These are phyloP conservation scores for Pimephales promelas DNA, from an alignment of 2,113 vertebrate genomes.

Conservation along the genomic window DNA sequence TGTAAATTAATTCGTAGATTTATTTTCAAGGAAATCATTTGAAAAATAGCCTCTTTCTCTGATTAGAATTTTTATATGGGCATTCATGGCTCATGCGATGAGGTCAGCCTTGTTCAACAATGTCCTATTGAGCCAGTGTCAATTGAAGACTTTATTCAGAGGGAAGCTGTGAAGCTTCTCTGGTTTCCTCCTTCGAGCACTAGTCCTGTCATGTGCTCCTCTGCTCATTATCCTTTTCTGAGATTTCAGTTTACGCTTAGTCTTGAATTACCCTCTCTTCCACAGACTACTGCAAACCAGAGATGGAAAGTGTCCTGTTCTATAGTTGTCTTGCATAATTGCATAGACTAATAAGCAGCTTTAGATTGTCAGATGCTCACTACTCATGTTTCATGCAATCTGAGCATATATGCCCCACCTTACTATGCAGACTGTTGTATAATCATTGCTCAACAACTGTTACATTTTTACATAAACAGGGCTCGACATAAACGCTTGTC, in stretches of 20 bases:
- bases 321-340: conserved; percentile 3
- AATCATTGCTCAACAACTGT: not conserved
- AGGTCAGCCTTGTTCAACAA: conserved; percentile 70
- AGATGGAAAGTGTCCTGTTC: not conserved
- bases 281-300: not conserved
- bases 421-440: not conserved
- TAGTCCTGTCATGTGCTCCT: conserved; percentile 30
- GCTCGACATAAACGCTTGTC: too few relatives aligned
- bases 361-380: conserved; percentile 13
- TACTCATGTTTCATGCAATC: not conserved
- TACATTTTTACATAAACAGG: not conserved
- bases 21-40: not conserved
- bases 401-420: not conserved
- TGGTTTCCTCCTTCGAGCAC: conserved; percentile 60
- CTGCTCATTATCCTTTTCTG: conserved; percentile 13
- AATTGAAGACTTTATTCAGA: conserved; percentile 70
- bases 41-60: conserved; percentile 37
- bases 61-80: conserved; percentile 58
- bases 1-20: not conserved
- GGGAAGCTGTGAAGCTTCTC: conserved; percentile 59
- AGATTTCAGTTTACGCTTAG: conserved; percentile 28
- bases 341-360: not conserved
- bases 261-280: conserved; percentile 1
- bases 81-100: conserved; percentile 68
- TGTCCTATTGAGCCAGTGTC: conserved; percentile 67